Evolutionary conservation across 2,888 invertebrate genomes (phyloP).

Genomic region (Heliconius erato): DNA sequence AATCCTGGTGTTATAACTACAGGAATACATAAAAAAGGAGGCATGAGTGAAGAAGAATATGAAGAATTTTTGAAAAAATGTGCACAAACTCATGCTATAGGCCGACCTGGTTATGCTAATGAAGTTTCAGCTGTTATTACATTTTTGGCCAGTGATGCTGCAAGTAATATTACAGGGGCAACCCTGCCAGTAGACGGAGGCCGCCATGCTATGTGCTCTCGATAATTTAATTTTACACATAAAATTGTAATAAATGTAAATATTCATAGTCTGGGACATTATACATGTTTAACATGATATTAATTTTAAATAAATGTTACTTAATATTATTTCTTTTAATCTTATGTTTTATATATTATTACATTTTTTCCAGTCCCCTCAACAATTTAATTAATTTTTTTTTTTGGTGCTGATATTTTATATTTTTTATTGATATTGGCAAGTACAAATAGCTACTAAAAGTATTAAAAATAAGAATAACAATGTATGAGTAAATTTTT

Average conservation of each 20-base stretch:
- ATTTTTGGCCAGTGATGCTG: constrained; percentile 94
- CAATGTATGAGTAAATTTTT: not conserved
- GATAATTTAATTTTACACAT: constrained; percentile 1
- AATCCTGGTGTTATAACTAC: constrained; percentile 98
- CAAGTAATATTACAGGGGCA: constrained; percentile 94
- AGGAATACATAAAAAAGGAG: constrained; percentile 92
- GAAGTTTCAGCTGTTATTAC: constrained; percentile 96
- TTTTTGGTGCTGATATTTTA: not conserved
- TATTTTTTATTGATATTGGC: not conserved
- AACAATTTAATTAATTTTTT: too few relatives aligned
- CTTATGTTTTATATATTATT: not conserved
- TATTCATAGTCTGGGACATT: not conserved
- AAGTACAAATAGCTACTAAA: not conserved
- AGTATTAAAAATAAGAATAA: not conserved
- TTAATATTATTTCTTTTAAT: not conserved
- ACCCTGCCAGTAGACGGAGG: constrained; percentile 95
- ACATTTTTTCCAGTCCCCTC: too few relatives aligned
- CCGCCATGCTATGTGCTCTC: constrained; percentile 91
- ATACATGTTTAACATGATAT: not conserved
- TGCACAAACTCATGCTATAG: constrained; percentile 94
- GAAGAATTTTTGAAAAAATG: constrained; percentile 92
- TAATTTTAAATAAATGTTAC: not conserved
- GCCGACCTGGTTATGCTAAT: constrained; percentile 91
- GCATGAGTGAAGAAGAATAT: constrained; percentile 92
- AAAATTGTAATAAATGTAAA: not conserved